Evolutionary conservation across 2,797 vertebrate genomes (phyloP).

Genomic region (Platalea minor): DNA sequence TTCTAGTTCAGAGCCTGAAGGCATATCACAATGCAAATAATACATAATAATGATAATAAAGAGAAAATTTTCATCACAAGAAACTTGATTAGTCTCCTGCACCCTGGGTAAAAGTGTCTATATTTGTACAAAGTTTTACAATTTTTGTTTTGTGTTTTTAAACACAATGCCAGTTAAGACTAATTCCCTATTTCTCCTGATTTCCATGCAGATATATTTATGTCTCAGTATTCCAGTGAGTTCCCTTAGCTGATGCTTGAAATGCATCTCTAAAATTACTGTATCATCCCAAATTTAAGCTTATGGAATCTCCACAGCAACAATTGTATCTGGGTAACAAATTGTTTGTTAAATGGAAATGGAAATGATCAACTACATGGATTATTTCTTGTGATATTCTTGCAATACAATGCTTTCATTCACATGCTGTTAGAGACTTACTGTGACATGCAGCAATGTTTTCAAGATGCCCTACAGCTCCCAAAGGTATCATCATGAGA

Average conservation of each 20-base stretch:
- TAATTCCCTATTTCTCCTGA: not conserved
- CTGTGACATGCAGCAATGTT: not conserved
- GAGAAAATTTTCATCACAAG: conserved; percentile 14
- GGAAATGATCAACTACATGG: not conserved
- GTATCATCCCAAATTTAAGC: not conserved
- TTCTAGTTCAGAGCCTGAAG: not conserved
- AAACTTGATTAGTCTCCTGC: not conserved
- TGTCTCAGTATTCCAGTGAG: not conserved
- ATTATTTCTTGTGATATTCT: not conserved
- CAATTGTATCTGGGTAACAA: not conserved
- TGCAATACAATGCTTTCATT: not conserved
- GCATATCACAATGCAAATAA: conserved; percentile 8
- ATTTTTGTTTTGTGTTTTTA: not conserved
- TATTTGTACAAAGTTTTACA: not conserved
- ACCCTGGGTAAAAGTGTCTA: not conserved
- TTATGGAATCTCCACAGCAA: not conserved
- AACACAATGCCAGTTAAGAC: not conserved
- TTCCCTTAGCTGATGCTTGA: not conserved
- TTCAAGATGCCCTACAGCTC: not conserved
- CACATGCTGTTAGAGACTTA: not conserved
- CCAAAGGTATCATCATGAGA: not conserved
- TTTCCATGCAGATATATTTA: not conserved
- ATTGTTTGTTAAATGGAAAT: conserved; percentile 36
- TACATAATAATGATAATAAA: conserved; percentile 18
- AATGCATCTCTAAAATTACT: not conserved